phyloP scores from a whole-genome alignment of 2,113 vertebrate species.

The Capra hircus region DNA sequence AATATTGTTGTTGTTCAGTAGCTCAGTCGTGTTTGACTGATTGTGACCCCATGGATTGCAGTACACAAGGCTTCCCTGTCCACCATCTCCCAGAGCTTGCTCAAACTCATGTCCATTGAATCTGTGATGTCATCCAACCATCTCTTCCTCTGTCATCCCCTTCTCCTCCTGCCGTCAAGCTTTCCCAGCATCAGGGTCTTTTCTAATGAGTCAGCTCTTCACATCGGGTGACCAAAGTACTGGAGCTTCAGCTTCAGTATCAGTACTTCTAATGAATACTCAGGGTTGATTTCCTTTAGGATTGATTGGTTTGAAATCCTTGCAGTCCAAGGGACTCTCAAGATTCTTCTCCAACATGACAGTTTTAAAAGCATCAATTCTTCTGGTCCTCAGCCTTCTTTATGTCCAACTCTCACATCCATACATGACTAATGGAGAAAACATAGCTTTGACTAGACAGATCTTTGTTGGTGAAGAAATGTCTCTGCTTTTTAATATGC shows the following conservation, averaged over 20 bases:
- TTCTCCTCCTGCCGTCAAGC: background rate
- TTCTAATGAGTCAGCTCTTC: background rate
- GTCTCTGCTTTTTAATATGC: background rate
- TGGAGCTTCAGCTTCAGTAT: background rate
- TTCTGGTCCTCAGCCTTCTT: background rate
- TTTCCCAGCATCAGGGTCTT: background rate
- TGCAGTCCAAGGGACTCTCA: background rate
- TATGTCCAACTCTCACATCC: background rate
- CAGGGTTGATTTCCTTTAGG: background rate
- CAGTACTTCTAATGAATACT: background rate
- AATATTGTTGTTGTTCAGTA: background rate
- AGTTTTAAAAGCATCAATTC: background rate
- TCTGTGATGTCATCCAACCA: rapidly evolving
- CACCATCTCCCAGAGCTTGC: background rate
- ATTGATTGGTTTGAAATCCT: background rate
- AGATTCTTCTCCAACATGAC: background rate
- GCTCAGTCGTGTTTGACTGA: background rate
- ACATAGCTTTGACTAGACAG: background rate
- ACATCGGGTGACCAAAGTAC: background rate
- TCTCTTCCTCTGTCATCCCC: background rate
- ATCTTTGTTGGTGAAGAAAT: background rate
- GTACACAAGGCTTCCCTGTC: background rate
- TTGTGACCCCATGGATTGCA: background rate
- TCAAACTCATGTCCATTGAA: background rate
- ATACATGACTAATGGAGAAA: background rate